These are phyloP conservation scores for Hirtodrosophila cameraria DNA, from an alignment of 2,888 invertebrate species.

Conservation along the genomic window DNA sequence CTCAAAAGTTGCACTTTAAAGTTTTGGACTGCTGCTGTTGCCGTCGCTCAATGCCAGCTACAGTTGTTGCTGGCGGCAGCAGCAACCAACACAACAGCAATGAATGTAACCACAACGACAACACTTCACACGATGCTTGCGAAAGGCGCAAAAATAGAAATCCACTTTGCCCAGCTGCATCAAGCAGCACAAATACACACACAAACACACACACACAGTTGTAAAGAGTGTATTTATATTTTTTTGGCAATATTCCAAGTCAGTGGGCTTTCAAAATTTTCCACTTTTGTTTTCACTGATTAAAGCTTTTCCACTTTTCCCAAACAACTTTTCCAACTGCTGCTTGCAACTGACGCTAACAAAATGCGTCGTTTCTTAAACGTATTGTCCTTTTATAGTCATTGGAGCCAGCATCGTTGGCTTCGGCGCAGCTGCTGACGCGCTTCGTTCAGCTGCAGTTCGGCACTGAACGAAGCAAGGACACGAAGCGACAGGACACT, in stretches of 20 bases:
- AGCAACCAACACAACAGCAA: conserved; percentile 14
- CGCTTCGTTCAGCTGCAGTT: conserved; percentile 45
- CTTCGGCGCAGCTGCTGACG: conserved; percentile 56
- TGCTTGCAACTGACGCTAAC: conserved; percentile 48
- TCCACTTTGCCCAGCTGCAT: conserved; percentile 51
- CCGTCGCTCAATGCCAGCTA: conserved; percentile 57
- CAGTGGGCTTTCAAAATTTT: conserved; percentile 47
- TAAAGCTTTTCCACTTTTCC: conserved; percentile 4
- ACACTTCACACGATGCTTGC: conserved; percentile 45
- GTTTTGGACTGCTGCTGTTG: conserved; percentile 28
- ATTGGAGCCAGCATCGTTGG: conserved; percentile 48
- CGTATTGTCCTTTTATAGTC: conserved; percentile 59
- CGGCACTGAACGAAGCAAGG: conserved; percentile 56
- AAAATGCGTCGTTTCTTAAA: conserved; percentile 53
- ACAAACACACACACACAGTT: conserved; percentile 11
- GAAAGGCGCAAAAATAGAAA: conserved; percentile 64
- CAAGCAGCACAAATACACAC: conserved; percentile 12
- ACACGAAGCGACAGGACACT: conserved; percentile 6
- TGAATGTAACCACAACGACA: conserved; percentile 36
- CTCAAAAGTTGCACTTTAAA: conserved; percentile 41
- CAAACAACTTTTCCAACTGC: conserved; percentile 23
- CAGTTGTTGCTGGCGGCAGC: conserved; percentile 27
- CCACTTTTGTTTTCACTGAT: conserved; percentile 68
- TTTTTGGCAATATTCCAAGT: conserved; percentile 51
- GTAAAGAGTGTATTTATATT: conserved; percentile 12